Conservation (phyloP, 2,888 invertebrate species). For the Sarcophaga variegata region DNA sequence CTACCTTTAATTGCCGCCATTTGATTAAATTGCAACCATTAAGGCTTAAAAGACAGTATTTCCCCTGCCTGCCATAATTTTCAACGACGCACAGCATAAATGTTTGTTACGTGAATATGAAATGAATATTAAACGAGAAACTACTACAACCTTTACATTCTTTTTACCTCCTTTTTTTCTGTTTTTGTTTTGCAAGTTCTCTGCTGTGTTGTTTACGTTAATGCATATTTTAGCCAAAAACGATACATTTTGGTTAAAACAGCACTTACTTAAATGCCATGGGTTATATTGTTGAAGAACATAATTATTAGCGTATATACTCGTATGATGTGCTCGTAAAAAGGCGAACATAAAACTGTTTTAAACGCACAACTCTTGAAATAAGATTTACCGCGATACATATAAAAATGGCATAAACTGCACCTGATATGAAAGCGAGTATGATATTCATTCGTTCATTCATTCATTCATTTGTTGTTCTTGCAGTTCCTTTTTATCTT, state of each 20-base stretch:
- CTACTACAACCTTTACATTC: not conserved
- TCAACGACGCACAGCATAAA: too few relatives aligned
- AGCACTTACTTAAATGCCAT: constrained; percentile 48
- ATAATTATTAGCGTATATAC: constrained; percentile 49
- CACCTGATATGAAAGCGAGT: constrained; percentile 48
- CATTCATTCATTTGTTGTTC: constrained; percentile 6
- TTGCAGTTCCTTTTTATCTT: too few relatives aligned
- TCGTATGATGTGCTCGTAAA: constrained; percentile 47
- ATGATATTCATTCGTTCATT: too few relatives aligned
- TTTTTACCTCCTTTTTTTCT: not conserved
- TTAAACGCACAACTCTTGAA: constrained; percentile 47
- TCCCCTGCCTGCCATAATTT: too few relatives aligned
- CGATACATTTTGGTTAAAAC: constrained; percentile 45
- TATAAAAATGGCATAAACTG: constrained; percentile 49
- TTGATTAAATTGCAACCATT: constrained; percentile 4
- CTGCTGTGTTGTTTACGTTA: not conserved
- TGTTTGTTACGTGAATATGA: too few relatives aligned
- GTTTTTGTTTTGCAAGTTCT: not conserved
- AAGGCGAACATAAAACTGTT: constrained; percentile 37
- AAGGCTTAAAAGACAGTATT: not conserved
- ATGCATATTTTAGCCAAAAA: constrained; percentile 33
- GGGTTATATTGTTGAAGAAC: constrained; percentile 54
- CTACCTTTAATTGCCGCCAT: not conserved
- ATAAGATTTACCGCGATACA: constrained; percentile 38
- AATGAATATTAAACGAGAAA: not conserved